Evolutionary conservation across 2,888 invertebrate species (phyloP), one percentile per base, ranked within the genome.

Genomic region (Lasiommata megera): DNA sequence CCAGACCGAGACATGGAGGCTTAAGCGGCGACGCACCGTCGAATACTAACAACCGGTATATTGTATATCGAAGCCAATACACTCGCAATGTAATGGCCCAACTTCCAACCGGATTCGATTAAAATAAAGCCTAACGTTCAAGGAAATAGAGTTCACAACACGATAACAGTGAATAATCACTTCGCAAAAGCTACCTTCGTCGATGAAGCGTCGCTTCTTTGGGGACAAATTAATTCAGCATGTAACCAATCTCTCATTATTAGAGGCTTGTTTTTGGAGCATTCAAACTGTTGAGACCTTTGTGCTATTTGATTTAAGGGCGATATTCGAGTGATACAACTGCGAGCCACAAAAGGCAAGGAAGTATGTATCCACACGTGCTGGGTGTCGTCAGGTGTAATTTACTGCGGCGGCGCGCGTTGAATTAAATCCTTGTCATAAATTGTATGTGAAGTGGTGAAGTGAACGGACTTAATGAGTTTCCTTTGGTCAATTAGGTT

Each of bases 201-300:
- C 56, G 50, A 56, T 56, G 50, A 12, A 50, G 56, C 50, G 50
- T 37, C 50, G 56, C 50, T 52, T 51, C 51, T 55, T 55, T 59
- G 40, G 66, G 64, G 64, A 69, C 64, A 68, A 67, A 73, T 71
- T 72, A 73, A 72, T 74, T 70, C 68, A 60, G 65, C 67, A 66
- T 69, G 68, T 67, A 71, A 73, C 68, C 71, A 70, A 71, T 72
- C 70, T 71, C 68, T 70, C 69, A 67, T 70, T 72, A 67, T 65
- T 66, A 61, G 62, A 68, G 46, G 46, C 68, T 70, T 67, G 67
- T 61, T 63, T 58, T 63, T 57, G 40, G 28, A 11, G 40, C 14
- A 9, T 36, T 31, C 58, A 64, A 36, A 44, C 57, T 23, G 54
- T 59, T 63, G 53, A 28, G 54, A 48, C 41, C 61, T 50, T 53